Evolutionary conservation across 2,113 vertebrate species (phyloP), one percentile per base, ranked within the genome.

Genomic region (Ceratotherium simum): DNA sequence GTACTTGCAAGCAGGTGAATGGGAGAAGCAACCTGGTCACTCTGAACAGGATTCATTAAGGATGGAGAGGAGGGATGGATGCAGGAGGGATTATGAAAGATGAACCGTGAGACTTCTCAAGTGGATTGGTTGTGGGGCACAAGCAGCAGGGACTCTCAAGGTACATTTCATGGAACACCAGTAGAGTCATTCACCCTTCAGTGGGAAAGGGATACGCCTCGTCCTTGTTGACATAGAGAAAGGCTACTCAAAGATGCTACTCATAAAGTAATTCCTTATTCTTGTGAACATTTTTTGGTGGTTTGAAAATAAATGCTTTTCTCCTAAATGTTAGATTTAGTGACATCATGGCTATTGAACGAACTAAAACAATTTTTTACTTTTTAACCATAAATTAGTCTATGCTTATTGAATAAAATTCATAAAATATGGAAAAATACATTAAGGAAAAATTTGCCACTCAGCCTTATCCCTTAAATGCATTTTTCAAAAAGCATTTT

Each of bases 141-240:
- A 12, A 36, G 70, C 16, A 36, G 27, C 17, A 70, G 5, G 42
- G 42, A 29, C 14, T 54, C 46, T 64, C n/a, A 51, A 70, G 18
- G 29, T 54, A 64, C 13, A 46, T 25, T 79, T 79, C 16, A 29
- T 4, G 11, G 62, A 11, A 54, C 8, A 3, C n/a, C 11, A n/a
- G 23, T 31, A 31, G 18, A 48, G 27, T 62, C 27, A 72, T 67
- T 27, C 31, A 83, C 21, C 33, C 51, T 39, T 60, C 25, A 51
- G 0, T 23, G 3, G 23, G 64, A 33, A 60, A 5, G 70, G 18
- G 23, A 0, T 16, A 69, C 39, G 8, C 5, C 10, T 27, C 13
- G 1, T 58, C 13, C 14, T 23, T 27, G 8, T 1, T 36, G 33
- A n/a, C 42, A 13, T 36, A 46, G 3, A 58, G 23, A 36, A 72